Conservation (phyloP, 2,888 invertebrate genomes). For the Lasioglossum zephyrum region DNA sequence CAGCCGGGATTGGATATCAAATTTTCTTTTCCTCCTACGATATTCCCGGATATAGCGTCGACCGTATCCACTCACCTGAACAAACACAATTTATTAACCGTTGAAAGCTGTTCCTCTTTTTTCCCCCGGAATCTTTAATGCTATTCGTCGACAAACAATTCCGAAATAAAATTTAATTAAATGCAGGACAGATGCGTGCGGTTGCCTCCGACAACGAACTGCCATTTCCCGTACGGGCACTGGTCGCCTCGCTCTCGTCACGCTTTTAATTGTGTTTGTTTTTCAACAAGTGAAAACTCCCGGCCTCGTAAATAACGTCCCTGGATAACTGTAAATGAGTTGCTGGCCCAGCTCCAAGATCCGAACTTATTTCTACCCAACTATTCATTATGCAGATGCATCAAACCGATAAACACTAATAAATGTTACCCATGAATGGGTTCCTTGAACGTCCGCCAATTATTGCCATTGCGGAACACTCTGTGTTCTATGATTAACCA, state of each 20-base stretch:
- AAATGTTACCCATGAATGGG: constrained; percentile 23
- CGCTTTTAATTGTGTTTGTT: constrained; percentile 5
- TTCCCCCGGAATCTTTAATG: background rate
- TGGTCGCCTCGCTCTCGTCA: background rate
- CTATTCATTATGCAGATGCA: constrained; percentile 39
- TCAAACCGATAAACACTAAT: constrained; percentile 38
- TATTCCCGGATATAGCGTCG: background rate
- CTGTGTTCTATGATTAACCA: background rate
- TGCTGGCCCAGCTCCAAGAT: constrained; percentile 38
- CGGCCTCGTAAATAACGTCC: background rate
- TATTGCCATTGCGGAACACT: constrained; percentile 17
- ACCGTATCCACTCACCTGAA: background rate
- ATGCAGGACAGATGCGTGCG: background rate
- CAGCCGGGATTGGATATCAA: background rate
- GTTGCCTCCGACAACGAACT: background rate
- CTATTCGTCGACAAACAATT: background rate
- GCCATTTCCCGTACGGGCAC: background rate
- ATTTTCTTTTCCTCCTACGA: background rate
- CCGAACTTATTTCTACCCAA: constrained; percentile 24
- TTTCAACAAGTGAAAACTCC: background rate
- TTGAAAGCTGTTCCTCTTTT: background rate
- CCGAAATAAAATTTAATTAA: background rate
- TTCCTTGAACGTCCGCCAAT: constrained; percentile 41
- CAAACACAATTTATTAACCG: constrained; percentile 1
- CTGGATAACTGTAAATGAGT: constrained; percentile 15